phyloP scores from a whole-genome alignment of 2,797 vertebrate species.

The Okamejei kenojei region DNA sequence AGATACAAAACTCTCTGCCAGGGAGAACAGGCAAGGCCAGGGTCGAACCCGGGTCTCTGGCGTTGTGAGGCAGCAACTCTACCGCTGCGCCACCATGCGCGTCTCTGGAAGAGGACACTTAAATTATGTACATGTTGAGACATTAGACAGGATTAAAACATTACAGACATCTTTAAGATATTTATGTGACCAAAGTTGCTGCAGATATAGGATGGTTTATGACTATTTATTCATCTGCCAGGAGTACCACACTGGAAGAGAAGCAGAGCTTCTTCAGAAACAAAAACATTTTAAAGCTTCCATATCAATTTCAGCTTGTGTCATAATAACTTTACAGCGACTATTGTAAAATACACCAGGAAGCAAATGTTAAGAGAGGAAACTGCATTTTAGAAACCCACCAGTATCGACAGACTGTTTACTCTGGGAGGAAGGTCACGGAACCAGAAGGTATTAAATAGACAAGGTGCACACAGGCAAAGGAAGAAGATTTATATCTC shows the following conservation, averaged over 20 bases:
- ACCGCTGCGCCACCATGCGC: no score
- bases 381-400: not conserved
- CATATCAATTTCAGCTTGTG: not conserved
- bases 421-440: not conserved
- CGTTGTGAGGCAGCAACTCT: no score
- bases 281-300: not conserved
- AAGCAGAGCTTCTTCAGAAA: not conserved
- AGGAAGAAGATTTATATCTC: not conserved
- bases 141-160: no score
- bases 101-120: no score
- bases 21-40: no score
- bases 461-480: not conserved
- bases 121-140: no score
- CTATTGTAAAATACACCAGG: not conserved
- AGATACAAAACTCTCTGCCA: no score
- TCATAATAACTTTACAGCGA: not conserved
- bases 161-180: not conserved
- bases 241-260: not conserved
- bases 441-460: not conserved
- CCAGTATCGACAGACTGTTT: not conserved
- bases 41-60: no score
- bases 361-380: not conserved
- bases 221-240: not conserved
- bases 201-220: not conserved
- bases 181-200: conserved; percentile 11